These are phyloP conservation scores for Diabrotica undecimpunctata DNA, from an alignment of 1,140 invertebrate genomes.

Conservation along the genomic window DNA sequence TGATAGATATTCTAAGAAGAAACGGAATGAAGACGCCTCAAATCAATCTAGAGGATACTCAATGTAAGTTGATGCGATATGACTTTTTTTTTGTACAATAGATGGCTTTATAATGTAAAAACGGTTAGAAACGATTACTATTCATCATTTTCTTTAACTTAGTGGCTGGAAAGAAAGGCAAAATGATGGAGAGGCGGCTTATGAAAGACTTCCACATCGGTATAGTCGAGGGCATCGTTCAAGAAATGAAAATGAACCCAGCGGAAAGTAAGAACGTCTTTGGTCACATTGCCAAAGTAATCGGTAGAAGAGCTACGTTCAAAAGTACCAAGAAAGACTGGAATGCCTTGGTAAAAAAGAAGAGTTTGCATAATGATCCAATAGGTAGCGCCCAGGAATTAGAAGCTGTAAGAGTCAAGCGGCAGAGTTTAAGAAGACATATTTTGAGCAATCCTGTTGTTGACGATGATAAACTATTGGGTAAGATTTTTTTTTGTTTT, in stretches of 20 bases:
- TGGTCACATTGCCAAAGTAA: constrained; percentile 71
- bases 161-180: constrained; percentile 59
- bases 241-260: constrained; percentile 54
- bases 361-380: constrained; percentile 64
- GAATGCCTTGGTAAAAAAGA: constrained; percentile 75
- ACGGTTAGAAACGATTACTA: too few species aligned
- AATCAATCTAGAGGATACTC: constrained; percentile 28
- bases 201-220: constrained; percentile 85
- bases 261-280: constrained; percentile 68
- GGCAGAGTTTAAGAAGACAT: constrained; percentile 62
- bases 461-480: constrained; percentile 65
- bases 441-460: constrained; percentile 47
- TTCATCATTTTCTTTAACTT: background rate
- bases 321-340: constrained; percentile 72
- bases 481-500: constrained; percentile 44
- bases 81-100: too few species aligned
- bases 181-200: constrained; percentile 74
- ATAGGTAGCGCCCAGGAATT: constrained; percentile 72
- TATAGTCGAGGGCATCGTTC: constrained; percentile 55
- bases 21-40: constrained; percentile 62
- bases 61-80: constrained; percentile 19
- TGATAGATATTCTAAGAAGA: constrained; percentile 75
- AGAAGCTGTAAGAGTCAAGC: constrained; percentile 53
- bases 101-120: too few species aligned
- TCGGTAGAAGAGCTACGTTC: constrained; percentile 61